Conservation (phyloP, 2,797 vertebrate species). For the Dendrocincla fuliginosa region DNA sequence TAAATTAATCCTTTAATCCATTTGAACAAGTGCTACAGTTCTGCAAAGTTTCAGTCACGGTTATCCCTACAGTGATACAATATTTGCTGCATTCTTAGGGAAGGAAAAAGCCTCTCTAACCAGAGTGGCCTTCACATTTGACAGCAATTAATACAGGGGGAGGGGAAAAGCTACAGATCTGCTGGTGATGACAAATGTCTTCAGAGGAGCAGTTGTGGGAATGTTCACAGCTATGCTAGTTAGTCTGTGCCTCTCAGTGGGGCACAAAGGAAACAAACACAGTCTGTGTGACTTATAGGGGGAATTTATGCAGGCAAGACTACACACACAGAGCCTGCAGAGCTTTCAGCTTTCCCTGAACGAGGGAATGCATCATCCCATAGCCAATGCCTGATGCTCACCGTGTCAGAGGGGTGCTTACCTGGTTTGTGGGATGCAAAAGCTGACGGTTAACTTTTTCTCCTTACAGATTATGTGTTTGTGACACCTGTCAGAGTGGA, state of each 20-base stretch:
- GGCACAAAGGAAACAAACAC: constrained; percentile 56
- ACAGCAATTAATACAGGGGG: constrained; percentile 56
- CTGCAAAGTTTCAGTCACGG: neutral
- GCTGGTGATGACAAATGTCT: constrained; percentile 69
- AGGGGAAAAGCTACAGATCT: constrained; percentile 42
- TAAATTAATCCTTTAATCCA: constrained; percentile 71
- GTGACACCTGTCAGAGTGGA: constrained; percentile 92
- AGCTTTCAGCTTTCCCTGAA: neutral
- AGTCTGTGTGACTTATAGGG: neutral
- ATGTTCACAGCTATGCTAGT: constrained; percentile 64
- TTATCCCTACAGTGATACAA: neutral
- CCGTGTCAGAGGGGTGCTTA: rapidly evolving
- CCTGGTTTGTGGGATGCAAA: neutral
- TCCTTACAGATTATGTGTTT: constrained; percentile 88
- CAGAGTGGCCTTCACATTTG: constrained; percentile 33
- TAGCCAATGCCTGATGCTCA: neutral
- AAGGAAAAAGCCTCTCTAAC: neutral
- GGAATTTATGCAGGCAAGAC: neutral
- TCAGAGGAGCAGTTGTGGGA: constrained; percentile 56
- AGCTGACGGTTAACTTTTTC: constrained; percentile 51
- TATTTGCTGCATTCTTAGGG: constrained; percentile 32
- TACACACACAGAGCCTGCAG: neutral
- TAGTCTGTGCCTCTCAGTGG: constrained; percentile 40
- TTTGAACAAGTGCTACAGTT: constrained; percentile 29
- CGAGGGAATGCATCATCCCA: neutral